phyloP scores from a whole-genome alignment of 2,888 invertebrate genomes.

The Auanema sp. region DNA sequence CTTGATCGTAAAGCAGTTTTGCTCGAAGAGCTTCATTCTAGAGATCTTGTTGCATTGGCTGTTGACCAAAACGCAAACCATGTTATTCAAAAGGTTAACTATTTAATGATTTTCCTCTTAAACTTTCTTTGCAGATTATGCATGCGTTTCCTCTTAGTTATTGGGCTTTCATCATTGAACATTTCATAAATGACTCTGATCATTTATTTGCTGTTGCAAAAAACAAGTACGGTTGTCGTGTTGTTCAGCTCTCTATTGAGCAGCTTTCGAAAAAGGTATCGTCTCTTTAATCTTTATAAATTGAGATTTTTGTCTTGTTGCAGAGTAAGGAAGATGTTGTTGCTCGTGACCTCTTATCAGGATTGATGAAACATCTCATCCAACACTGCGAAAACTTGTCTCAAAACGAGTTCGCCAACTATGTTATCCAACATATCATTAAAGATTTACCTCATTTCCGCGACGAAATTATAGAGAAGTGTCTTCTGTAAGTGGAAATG shows the following conservation, averaged over 20 bases:
- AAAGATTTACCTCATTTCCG: slow-evolving; percentile 33
- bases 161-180: slow-evolving; percentile 36
- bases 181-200: slow-evolving; percentile 25
- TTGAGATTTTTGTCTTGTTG: background rate
- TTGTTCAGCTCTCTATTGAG: slow-evolving; percentile 52
- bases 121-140: slow-evolving; percentile 28
- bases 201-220: slow-evolving; percentile 39
- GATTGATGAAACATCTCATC: slow-evolving; percentile 11
- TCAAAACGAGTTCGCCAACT: slow-evolving; percentile 59
- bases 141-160: slow-evolving; percentile 31
- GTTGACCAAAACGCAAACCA: slow-evolving; percentile 57
- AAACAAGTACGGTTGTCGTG: slow-evolving; percentile 54
- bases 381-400: slow-evolving; percentile 26
- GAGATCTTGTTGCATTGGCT: slow-evolving; percentile 37
- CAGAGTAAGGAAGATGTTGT: background rate
- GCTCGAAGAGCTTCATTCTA: slow-evolving; percentile 23
- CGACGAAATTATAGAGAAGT: slow-evolving; percentile 47
- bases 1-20: slow-evolving; percentile 16
- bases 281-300: background rate
- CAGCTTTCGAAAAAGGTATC: slow-evolving; percentile 30
- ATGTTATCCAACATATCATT: slow-evolving; percentile 57
- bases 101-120: background rate
- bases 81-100: slow-evolving; percentile 47
- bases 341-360: slow-evolving; percentile 4
- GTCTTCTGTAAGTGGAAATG: slow-evolving; percentile 42